Evolutionary conservation across 2,113 vertebrate genomes (phyloP), one percentile per base, ranked within the genome.

Genomic region (Sula dactylatra): DNA sequence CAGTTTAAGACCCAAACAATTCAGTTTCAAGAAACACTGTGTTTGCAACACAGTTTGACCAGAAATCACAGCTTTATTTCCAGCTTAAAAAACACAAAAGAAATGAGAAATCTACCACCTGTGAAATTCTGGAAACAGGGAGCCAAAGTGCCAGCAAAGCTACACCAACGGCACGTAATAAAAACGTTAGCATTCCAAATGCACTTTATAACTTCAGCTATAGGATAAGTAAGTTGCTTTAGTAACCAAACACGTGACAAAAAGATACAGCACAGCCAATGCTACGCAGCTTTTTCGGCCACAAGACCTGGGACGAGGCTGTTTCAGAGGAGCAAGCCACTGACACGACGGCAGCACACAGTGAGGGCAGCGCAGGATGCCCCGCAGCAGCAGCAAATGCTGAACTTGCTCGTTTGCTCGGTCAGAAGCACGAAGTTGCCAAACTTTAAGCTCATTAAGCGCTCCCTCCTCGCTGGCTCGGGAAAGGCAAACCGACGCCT

Each of bases 131-230:
- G 74, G 82, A 88, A 80, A 80, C 5, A 4, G 20, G 85, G 87
- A 96, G 94, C 92, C 62, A 49, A 90, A 94, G 96, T 58, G 85
- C 90, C 85, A 73, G 78, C 49, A 54, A 91, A 96, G 94, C 90
- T 88, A 97, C 96, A 95, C 93, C 8, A 62, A 96, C 5, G 16
- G 95, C 94, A 95, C 62, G 0, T 6, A 70, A 88, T 59, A 96
- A 74, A 80, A 87, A 80, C 6, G 32, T 55, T 7, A 91, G 92
- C 92, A 91, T 93, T 93, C 84, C 94, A 92, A 96, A 95, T 45
- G 95, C 77, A 82, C 88, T 69, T 81, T 13, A 8, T 4, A 91
- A 85, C 40, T 65, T 86, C 94, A 93, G 71, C 95, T 94, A 82
- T 3, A 82, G 82, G 52, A 3, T 58, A 90, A 88, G 24, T 22